Conservation (phyloP, 2,888 invertebrate species). For the Pterostichus niger region DNA sequence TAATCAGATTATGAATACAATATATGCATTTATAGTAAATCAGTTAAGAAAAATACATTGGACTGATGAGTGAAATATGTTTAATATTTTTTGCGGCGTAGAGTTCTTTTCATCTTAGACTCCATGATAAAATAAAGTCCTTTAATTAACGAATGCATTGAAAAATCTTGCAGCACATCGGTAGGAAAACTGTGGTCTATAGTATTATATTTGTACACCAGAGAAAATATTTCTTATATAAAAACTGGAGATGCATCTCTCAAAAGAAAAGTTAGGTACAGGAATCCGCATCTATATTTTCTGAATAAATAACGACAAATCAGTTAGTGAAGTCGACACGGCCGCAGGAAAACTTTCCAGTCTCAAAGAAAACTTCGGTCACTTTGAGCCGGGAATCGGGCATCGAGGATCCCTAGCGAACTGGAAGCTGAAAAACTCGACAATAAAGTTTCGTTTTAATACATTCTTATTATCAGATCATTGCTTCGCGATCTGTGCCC, state of each 20-base stretch:
- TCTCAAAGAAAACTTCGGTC: constrained; percentile 26
- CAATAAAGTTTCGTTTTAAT: constrained; percentile 63
- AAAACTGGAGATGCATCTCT: neutral
- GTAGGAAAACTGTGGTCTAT: too few relatives aligned
- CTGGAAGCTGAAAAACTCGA: constrained; percentile 34
- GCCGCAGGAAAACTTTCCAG: constrained; percentile 38
- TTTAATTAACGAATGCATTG: too few relatives aligned
- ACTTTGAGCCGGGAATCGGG: neutral
- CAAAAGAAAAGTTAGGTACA: constrained; percentile 8
- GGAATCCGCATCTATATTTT: constrained; percentile 29
- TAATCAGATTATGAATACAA: too few relatives aligned
- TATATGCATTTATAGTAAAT: too few relatives aligned
- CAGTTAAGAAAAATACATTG: too few relatives aligned
- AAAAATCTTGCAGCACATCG: too few relatives aligned
- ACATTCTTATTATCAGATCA: constrained; percentile 66
- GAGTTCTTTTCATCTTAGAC: too few relatives aligned
- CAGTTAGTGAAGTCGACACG: constrained; percentile 37
- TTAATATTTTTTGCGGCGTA: too few relatives aligned
- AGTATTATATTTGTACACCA: too few relatives aligned
- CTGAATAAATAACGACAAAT: constrained; percentile 55
- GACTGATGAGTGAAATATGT: too few relatives aligned
- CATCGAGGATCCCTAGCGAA: constrained; percentile 20
- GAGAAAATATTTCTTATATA: neutral
- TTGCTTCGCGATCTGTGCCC: constrained; percentile 54
- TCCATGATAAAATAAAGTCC: too few relatives aligned